A percentile compares a stretch with the other conserved stretches of the same genome.
Conservation (phyloP, 2,113 vertebrate species). For the Vidua macroura region DNA sequence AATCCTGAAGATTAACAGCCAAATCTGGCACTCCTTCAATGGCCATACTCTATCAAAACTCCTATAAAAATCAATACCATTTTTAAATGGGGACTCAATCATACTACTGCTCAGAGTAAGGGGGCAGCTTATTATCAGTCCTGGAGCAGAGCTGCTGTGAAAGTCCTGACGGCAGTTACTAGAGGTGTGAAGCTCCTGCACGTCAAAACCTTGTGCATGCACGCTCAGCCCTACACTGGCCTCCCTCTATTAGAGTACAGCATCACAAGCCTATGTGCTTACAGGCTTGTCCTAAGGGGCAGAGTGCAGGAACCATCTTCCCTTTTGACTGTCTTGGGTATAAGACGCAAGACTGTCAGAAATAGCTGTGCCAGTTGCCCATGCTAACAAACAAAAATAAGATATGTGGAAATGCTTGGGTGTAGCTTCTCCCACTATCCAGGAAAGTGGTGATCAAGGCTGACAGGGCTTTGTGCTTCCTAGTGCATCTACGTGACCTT, state of each 20-base stretch:
- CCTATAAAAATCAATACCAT: slow-evolving; percentile 23
- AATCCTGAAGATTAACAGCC: slow-evolving; percentile 52
- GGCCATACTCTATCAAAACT: slow-evolving; percentile 5
- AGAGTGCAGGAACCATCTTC: background rate
- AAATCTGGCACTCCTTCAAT: slow-evolving; percentile 11
- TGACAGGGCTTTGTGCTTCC: background rate
- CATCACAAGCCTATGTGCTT: background rate
- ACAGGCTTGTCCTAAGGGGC: background rate
- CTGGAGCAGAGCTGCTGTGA: background rate
- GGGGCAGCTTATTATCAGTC: background rate
- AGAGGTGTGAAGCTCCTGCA: background rate
- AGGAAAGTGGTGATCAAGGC: background rate
- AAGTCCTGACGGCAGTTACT: background rate
- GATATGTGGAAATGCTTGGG: background rate
- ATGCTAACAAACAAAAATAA: background rate
- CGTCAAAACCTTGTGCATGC: background rate
- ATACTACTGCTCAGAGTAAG: background rate
- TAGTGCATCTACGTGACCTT: background rate
- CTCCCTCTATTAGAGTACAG: background rate
- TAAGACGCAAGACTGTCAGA: background rate
- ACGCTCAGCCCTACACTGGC: background rate
- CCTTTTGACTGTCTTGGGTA: background rate
- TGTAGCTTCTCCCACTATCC: background rate
- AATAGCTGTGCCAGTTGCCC: background rate
- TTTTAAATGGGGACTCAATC: slow-evolving; percentile 29